Evolutionary conservation across 2,888 invertebrate genomes (phyloP), one percentile per base, ranked within the genome.

Genomic region (Conops quadrifasciatus): DNA sequence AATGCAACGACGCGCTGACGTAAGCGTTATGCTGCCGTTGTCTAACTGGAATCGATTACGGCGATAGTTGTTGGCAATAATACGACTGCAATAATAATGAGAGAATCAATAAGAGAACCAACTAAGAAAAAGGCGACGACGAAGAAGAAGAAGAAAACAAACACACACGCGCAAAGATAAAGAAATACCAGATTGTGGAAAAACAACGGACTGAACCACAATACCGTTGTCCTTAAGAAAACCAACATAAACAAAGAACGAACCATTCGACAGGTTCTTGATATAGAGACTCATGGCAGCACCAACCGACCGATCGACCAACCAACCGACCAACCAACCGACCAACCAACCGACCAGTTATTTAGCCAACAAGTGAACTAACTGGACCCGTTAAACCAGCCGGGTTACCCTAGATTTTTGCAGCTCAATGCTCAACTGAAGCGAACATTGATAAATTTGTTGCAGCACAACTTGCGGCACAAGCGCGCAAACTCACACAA

Each of bases 21-120:
- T 28, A 15, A 24, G n/a, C 53, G 53, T 53, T 53, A 21, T 21
- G 11, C n/a, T 28, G 16, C 21, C 13, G 58, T 58, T 58, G 58
- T 26, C 24, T 58, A 58, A 58, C 58, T 26, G 58, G 36, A 58
- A 24, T 28, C 58, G 58, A 58, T 53, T 53, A 53, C 53, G 58
- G 2, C 26, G 26, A 28, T 15, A 24, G 24, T 13, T 2, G 26
- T 26, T 13, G 7, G n/a, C 7, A 58, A 36, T 36, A 36, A 36
- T 9, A 36, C 4, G 11, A 58, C 3, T 3, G 24, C 28, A 58
- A 28, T 28, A 58, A 49, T 49, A 19, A 19, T 15, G 19, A 58
- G 15, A 58, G 26, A 58, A 58, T 58, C 58, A 28, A 58, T 58
- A 58, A 58, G 21, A 28, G 28, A 58, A 58, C 28, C 26, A 28